Evolutionary conservation across 2,797 vertebrate species (phyloP).

Genomic region (Monodelphis domestica): DNA sequence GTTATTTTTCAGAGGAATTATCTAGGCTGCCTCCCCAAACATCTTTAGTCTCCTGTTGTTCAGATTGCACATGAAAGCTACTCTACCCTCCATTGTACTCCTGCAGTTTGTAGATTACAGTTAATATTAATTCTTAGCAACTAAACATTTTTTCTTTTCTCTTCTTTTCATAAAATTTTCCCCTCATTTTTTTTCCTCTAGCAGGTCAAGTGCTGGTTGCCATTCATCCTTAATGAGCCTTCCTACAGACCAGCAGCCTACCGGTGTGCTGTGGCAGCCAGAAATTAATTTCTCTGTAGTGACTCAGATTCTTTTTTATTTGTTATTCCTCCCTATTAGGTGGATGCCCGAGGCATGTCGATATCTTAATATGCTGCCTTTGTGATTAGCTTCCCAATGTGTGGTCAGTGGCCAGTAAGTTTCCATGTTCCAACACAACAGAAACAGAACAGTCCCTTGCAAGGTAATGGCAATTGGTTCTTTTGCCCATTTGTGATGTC

Average conservation of each 20-base stretch:
- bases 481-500: neutral
- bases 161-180: neutral
- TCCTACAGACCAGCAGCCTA: neutral
- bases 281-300: neutral
- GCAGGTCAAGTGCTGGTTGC: neutral
- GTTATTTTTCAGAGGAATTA: neutral
- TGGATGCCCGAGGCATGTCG: neutral
- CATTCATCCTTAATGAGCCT: rapidly evolving
- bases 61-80: neutral
- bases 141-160: neutral
- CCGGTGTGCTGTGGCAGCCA: neutral
- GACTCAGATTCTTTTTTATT: neutral
- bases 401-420: neutral
- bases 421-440: neutral
- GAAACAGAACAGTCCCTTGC: neutral
- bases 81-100: neutral
- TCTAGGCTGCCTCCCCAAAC: neutral
- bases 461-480: neutral
- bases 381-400: neutral
- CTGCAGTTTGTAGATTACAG: neutral
- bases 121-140: neutral
- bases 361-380: neutral
- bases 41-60: neutral
- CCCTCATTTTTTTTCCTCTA: neutral
- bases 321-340: neutral